Conservation (phyloP, 2,113 vertebrate genomes). For the Ophiodon elongatus region DNA sequence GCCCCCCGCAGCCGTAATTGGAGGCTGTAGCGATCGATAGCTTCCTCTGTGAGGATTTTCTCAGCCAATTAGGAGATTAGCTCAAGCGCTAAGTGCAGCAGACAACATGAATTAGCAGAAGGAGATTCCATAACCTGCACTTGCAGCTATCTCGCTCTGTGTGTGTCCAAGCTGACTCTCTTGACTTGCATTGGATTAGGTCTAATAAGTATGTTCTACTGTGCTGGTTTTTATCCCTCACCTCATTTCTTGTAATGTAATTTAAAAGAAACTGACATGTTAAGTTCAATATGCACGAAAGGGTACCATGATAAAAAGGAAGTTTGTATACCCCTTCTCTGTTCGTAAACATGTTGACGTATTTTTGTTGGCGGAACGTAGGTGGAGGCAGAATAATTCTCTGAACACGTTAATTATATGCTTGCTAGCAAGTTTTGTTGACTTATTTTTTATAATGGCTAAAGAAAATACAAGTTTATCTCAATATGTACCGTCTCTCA, state of each 20-base stretch:
- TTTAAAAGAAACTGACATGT: background rate
- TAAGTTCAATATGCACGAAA: background rate
- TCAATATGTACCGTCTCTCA: background rate
- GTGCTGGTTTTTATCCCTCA: conserved; percentile 13
- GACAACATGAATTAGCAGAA: conserved; percentile 72
- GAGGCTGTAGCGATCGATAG: conserved; percentile 77
- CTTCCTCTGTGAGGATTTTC: conserved; percentile 81
- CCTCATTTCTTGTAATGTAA: conserved; percentile 1
- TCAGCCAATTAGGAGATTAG: conserved; percentile 83
- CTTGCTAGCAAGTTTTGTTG: too few relatives aligned
- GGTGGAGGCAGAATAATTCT: too few relatives aligned
- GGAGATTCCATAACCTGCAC: conserved; percentile 40
- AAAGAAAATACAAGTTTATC: background rate
- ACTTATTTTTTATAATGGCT: background rate
- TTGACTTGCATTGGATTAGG: conserved; percentile 15
- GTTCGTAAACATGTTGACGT: background rate
- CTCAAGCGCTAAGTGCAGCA: conserved; percentile 72
- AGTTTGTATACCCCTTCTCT: background rate
- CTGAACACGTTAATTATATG: too few relatives aligned
- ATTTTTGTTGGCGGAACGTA: too few relatives aligned
- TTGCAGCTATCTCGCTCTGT: background rate
- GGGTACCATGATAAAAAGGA: background rate
- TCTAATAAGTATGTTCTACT: conserved; percentile 24
- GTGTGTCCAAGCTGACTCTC: conserved; percentile 4
- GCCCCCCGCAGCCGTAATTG: conserved; percentile 62